Conservation (phyloP, 2,797 vertebrate genomes). For the Petrocephalus schoutedeni region DNA sequence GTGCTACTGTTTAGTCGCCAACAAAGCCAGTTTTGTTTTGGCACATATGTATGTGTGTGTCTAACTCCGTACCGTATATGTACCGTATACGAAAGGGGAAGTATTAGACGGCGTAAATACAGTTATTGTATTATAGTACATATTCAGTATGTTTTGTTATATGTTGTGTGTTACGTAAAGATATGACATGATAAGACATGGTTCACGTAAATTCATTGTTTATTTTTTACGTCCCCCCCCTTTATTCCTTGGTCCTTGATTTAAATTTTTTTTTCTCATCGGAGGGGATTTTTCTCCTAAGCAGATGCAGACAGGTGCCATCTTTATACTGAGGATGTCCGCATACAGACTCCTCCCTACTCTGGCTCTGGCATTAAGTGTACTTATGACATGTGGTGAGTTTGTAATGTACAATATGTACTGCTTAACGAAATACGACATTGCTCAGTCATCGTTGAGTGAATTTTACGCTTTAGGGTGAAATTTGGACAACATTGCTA, state of each 20-base stretch:
- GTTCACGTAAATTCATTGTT: background rate
- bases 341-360: background rate
- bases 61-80: background rate
- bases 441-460: background rate
- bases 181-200: background rate
- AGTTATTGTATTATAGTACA: background rate
- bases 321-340: background rate
- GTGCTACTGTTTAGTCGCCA: background rate
- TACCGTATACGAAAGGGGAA: background rate
- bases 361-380: background rate
- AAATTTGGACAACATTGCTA: background rate
- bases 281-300: background rate
- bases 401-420: background rate
- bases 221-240: background rate
- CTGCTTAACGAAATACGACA: background rate
- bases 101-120: background rate
- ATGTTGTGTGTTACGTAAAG: background rate
- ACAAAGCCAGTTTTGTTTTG: background rate
- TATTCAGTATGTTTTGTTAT: background rate
- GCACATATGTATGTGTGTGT: background rate
- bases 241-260: background rate
- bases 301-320: background rate
- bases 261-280: background rate
- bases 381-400: conserved; percentile 23
- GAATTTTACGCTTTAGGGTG: background rate